Conservation (phyloP, 2,113 vertebrate species). For the Notechis scutatus region DNA sequence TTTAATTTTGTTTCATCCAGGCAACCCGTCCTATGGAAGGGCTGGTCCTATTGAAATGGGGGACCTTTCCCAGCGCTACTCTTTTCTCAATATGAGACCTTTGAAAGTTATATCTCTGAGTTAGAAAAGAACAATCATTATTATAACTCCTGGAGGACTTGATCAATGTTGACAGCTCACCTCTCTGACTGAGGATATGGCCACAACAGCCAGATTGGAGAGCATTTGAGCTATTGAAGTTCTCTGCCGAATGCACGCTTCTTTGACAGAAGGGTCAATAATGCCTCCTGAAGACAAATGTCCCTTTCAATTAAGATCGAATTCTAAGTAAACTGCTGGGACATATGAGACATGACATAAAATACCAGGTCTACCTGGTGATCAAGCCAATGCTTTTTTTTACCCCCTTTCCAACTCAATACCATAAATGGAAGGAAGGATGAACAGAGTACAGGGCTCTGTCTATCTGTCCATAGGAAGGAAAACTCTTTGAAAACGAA, state of each 20-base stretch:
- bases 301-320: slow-evolving; percentile 54
- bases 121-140: slow-evolving; percentile 71
- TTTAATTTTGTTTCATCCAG: slow-evolving; percentile 65
- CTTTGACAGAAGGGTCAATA: slow-evolving; percentile 58
- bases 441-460: not conserved
- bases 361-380: slow-evolving; percentile 3
- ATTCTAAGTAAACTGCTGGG: slow-evolving; percentile 45
- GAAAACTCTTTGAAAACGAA: not conserved
- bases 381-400: not conserved
- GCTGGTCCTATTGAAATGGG: slow-evolving; percentile 72
- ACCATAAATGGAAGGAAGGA: not conserved
- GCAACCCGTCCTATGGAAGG: slow-evolving; percentile 68
- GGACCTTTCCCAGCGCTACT: slow-evolving; percentile 58
- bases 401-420: not conserved
- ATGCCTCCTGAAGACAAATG: slow-evolving; percentile 51
- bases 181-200: slow-evolving; percentile 50
- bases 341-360: not conserved
- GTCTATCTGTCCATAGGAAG: not conserved
- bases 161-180: slow-evolving; percentile 59
- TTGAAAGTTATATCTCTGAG: slow-evolving; percentile 66
- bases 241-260: slow-evolving; percentile 43
- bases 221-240: slow-evolving; percentile 57
- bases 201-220: slow-evolving; percentile 40
- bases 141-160: slow-evolving; percentile 59
- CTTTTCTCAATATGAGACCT: slow-evolving; percentile 68